phyloP scores from a whole-genome alignment of 2,113 vertebrate genomes.

The Alosa alosa region DNA sequence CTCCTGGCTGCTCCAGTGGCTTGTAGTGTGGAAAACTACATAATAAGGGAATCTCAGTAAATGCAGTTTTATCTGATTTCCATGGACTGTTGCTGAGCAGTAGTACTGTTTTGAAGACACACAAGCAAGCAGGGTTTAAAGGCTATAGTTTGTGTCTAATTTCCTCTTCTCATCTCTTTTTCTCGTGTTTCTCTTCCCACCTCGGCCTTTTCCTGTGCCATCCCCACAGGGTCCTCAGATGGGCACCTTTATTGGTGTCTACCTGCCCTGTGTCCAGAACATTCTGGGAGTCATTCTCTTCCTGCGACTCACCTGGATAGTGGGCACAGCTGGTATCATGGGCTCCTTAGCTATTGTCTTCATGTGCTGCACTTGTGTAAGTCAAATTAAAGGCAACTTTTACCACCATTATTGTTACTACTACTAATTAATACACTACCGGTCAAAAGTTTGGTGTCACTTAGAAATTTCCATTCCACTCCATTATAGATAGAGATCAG shows the following conservation, averaged over 20 bases:
- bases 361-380: conserved; percentile 91
- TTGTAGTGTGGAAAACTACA: background rate
- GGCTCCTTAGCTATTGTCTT: conserved; percentile 89
- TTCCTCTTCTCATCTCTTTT: background rate
- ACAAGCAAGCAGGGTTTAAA: background rate
- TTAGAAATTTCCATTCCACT: too few species aligned
- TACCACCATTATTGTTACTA: background rate
- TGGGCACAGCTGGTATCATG: conserved; percentile 89
- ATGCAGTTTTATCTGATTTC: too few species aligned
- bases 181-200: too few species aligned
- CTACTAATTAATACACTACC: background rate
- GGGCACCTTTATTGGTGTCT: conserved; percentile 97
- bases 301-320: conserved; percentile 93
- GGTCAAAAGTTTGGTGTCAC: too few species aligned
- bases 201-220: background rate
- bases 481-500: too few species aligned
- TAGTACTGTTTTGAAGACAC: background rate
- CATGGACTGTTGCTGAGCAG: too few species aligned
- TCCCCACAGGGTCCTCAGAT: conserved; percentile 80
- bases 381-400: conserved; percentile 50
- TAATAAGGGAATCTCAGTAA: background rate
- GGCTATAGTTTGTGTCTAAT: background rate
- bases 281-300: conserved; percentile 96
- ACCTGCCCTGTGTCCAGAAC: conserved; percentile 95
- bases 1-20: background rate